These are phyloP conservation scores for Acropora yongei DNA, from an alignment of 64 coral and sea anemone species.

Conservation along the genomic window DNA sequence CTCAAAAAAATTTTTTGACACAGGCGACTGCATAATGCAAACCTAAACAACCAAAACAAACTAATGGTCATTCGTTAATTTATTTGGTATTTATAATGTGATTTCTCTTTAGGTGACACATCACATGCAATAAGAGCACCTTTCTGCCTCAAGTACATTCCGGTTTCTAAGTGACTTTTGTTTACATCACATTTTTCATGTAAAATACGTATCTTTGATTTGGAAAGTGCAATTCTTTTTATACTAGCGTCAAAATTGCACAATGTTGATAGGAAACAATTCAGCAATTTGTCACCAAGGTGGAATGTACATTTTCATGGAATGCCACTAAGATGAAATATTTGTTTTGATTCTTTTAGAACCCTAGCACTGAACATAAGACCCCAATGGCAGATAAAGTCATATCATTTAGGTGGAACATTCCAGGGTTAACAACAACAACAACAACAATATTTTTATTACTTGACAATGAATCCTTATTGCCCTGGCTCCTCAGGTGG, in stretches of 20 bases:
- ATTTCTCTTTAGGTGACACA: background rate
- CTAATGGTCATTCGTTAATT: background rate
- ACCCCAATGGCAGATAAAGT: background rate
- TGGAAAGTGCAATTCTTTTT: too few relatives aligned
- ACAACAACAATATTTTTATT: too few relatives aligned
- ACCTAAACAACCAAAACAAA: background rate
- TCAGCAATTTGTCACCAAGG: too few relatives aligned
- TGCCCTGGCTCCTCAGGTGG: too few relatives aligned
- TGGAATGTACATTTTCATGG: too few relatives aligned
- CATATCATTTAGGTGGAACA: background rate
- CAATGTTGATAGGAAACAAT: too few relatives aligned
- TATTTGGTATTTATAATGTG: background rate
- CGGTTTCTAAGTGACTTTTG: background rate
- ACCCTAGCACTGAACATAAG: background rate
- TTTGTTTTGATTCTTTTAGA: background rate
- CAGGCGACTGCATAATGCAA: background rate
- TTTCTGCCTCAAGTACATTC: background rate
- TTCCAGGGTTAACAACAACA: too few relatives aligned
- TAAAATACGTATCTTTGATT: too few relatives aligned
- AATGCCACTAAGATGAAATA: too few relatives aligned
- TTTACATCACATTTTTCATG: too few relatives aligned
- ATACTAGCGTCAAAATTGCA: too few relatives aligned
- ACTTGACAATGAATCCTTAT: too few relatives aligned
- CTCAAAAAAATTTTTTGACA: background rate
- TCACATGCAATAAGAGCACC: background rate